These are phyloP conservation scores for Entomobrya multifasciata DNA, from an alignment of 2,888 invertebrate genomes.

Conservation along the genomic window DNA sequence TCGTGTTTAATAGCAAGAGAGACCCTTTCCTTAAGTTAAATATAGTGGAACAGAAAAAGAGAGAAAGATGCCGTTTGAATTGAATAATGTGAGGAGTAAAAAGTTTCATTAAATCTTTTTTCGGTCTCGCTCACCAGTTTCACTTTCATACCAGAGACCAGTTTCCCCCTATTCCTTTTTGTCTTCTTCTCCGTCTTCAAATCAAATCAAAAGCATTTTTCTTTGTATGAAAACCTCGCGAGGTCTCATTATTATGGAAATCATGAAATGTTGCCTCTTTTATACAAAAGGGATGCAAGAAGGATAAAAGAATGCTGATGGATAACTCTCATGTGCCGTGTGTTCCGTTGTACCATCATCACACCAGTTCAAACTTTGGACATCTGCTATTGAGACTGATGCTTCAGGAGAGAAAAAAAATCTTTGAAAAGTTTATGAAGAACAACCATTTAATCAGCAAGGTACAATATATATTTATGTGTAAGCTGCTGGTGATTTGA, in stretches of 20 bases:
- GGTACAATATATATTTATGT: background rate
- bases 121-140: conserved; percentile 58
- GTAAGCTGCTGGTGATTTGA: conserved; percentile 13
- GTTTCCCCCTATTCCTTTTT: background rate
- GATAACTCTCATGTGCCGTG: conserved; percentile 35
- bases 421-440: background rate
- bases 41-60: no score
- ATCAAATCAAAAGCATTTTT: conserved; percentile 23
- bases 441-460: conserved; percentile 44
- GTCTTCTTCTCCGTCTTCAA: conserved; percentile 17
- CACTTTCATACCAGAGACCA: no score
- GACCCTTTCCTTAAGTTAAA: no score
- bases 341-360: conserved; percentile 40
- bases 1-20: background rate
- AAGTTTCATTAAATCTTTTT: conserved; percentile 48
- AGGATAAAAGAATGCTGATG: conserved; percentile 46
- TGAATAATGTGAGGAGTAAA: background rate
- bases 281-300: conserved; percentile 22
- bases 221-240: conserved; percentile 27
- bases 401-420: conserved; percentile 31
- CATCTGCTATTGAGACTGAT: background rate
- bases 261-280: conserved; percentile 56
- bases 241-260: conserved; percentile 69
- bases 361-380: conserved; percentile 46
- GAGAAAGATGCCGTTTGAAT: background rate